Percentiles rank a stretch among this genome's conserved stretches.
Conservation (phyloP, 1,140 invertebrate genomes). For the Sipha flava region DNA sequence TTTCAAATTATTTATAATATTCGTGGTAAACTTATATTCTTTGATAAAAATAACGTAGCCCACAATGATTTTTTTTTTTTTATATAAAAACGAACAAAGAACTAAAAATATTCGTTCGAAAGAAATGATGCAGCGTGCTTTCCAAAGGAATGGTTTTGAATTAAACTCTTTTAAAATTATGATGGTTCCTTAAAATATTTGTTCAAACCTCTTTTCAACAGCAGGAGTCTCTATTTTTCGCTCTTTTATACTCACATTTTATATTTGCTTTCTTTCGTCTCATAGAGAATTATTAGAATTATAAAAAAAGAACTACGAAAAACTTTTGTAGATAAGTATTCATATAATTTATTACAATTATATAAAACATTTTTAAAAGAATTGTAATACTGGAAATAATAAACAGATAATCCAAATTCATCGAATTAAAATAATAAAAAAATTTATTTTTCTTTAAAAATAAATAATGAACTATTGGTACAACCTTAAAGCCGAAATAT, state of each 20-base stretch:
- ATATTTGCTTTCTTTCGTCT: neutral
- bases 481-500: no score
- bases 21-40: neutral
- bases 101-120: neutral
- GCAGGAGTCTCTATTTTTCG: neutral
- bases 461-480: no score
- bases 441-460: no score
- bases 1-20: no score
- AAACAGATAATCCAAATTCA: no score
- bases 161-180: constrained; percentile 29
- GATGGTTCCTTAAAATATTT: neutral
- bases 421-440: no score
- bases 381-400: no score
- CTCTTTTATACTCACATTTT: neutral
- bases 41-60: neutral
- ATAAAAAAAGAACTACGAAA: neutral
- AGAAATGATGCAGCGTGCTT: constrained; percentile 2
- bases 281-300: neutral
- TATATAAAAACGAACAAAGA: neutral
- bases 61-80: neutral
- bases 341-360: no score
- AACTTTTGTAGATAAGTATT: no score
- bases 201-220: constrained; percentile 11
- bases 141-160: constrained; percentile 31
- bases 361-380: no score